A percentile compares a stretch with the other conserved stretches of the same genome.
phyloP scores from a whole-genome alignment of 1,140 invertebrate genomes.

The Drosophila elegans region DNA sequence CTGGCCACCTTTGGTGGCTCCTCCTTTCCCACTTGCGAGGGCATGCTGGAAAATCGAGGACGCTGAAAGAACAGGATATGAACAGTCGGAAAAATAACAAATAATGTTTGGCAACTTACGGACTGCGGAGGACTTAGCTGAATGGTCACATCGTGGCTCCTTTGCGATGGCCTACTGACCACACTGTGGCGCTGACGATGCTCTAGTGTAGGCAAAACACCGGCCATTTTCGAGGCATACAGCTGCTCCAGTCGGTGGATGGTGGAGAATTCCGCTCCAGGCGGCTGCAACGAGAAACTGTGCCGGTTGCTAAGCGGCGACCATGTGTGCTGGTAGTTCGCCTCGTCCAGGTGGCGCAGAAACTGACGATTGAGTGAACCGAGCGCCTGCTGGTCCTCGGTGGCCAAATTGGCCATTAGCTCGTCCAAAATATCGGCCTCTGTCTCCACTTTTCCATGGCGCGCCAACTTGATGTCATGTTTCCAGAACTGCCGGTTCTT shows the following conservation, averaged over 20 bases:
- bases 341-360: slow-evolving; percentile 63
- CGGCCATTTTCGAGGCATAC: slow-evolving; percentile 48
- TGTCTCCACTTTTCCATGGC: slow-evolving; percentile 70
- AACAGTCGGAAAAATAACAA: neutral
- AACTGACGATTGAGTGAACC: slow-evolving; percentile 54
- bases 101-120: slow-evolving; percentile 8
- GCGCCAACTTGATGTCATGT: slow-evolving; percentile 88
- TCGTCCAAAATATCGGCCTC: slow-evolving; percentile 75
- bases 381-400: slow-evolving; percentile 59
- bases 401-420: slow-evolving; percentile 62
- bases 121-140: slow-evolving; percentile 20
- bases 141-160: slow-evolving; percentile 30
- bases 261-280: slow-evolving; percentile 40
- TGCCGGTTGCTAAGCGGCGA: slow-evolving; percentile 68
- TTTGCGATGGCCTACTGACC: slow-evolving; percentile 35
- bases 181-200: slow-evolving; percentile 37
- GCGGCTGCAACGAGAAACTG: slow-evolving; percentile 45
- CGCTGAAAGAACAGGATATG: slow-evolving; percentile 26
- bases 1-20: slow-evolving; percentile 8
- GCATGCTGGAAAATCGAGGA: slow-evolving; percentile 69
- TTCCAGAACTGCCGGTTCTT: slow-evolving; percentile 88
- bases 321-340: slow-evolving; percentile 75
- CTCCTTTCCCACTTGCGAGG: slow-evolving; percentile 23
- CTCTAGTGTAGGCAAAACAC: slow-evolving; percentile 2
- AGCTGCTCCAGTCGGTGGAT: slow-evolving; percentile 73